These are phyloP conservation scores for Scalopus aquaticus DNA, from an alignment of 2,113 vertebrate genomes.

Conservation along the genomic window DNA sequence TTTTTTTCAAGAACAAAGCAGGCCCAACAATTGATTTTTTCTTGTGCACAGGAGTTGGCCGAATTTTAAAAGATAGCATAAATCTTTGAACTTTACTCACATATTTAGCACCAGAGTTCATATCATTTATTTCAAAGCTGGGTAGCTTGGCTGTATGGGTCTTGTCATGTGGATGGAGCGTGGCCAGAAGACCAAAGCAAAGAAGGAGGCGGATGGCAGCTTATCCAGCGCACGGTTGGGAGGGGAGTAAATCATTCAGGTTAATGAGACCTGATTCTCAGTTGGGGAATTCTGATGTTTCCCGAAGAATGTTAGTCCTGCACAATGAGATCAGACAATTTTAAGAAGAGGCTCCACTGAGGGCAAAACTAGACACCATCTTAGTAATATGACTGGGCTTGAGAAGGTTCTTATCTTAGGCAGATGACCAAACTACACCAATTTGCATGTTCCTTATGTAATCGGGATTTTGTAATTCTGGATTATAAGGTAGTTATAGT, in stretches of 20 bases:
- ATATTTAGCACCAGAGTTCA: conserved; percentile 40
- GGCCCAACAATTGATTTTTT: conserved; percentile 71
- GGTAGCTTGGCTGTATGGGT: not conserved
- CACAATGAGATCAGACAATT: not conserved
- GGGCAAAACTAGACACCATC: not conserved
- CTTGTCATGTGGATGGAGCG: not conserved
- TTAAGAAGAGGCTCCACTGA: not conserved
- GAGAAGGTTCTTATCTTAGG: not conserved
- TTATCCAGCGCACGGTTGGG: not conserved
- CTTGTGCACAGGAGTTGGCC: conserved; percentile 63
- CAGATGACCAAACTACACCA: not conserved
- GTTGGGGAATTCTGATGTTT: not conserved
- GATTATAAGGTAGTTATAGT: not conserved
- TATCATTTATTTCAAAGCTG: conserved; percentile 51
- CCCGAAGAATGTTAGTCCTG: not conserved
- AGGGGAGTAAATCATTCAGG: not conserved
- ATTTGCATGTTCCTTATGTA: not conserved
- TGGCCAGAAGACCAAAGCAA: not conserved
- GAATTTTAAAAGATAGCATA: conserved; percentile 66
- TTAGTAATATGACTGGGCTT: not conserved
- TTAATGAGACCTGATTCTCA: not conserved
- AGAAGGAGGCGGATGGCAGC: not conserved
- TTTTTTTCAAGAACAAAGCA: conserved; percentile 74
- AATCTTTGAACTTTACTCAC: conserved; percentile 73
- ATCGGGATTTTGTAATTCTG: not conserved